Evolutionary conservation across 2,113 vertebrate species (phyloP).

Genomic region (Nanorana parkeri): DNA sequence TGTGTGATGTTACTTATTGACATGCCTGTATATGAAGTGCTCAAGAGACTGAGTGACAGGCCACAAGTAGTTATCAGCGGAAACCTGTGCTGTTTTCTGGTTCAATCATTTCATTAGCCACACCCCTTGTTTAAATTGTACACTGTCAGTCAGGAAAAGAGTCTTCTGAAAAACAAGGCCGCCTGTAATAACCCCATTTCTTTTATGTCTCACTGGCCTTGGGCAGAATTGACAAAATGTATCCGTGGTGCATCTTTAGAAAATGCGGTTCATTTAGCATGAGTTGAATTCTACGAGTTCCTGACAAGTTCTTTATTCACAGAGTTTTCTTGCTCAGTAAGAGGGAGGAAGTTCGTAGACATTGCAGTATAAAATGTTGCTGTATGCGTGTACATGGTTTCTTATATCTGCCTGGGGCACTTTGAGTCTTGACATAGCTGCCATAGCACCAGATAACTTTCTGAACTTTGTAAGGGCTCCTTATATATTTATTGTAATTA

Average conservation of each 20-base stretch:
- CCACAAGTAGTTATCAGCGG: constrained; percentile 61
- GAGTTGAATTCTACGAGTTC: constrained; percentile 50
- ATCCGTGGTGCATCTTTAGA: constrained; percentile 61
- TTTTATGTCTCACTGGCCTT: constrained; percentile 71
- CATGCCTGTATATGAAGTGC: constrained; percentile 67
- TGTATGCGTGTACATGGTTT: constrained; percentile 9
- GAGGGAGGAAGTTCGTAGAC: constrained; percentile 12
- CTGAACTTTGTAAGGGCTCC: no score
- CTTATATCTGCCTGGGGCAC: neutral
- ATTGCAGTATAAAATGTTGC: constrained; percentile 4
- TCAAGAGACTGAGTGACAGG: constrained; percentile 63
- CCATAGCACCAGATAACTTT: no score
- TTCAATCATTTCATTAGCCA: constrained; percentile 71
- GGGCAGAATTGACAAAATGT: constrained; percentile 67
- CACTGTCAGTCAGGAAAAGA: constrained; percentile 69
- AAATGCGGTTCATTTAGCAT: constrained; percentile 61
- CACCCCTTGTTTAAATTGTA: constrained; percentile 72
- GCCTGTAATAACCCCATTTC: constrained; percentile 62
- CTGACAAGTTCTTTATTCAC: constrained; percentile 30
- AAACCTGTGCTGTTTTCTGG: constrained; percentile 66
- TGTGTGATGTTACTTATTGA: constrained; percentile 66
- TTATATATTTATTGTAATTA: no score
- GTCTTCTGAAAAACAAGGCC: constrained; percentile 66
- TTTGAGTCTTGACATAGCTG: constrained; percentile 13
- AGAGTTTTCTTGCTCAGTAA: constrained; percentile 29